Conservation (phyloP, 2,113 vertebrate species). For the Bubo blakistoni region DNA sequence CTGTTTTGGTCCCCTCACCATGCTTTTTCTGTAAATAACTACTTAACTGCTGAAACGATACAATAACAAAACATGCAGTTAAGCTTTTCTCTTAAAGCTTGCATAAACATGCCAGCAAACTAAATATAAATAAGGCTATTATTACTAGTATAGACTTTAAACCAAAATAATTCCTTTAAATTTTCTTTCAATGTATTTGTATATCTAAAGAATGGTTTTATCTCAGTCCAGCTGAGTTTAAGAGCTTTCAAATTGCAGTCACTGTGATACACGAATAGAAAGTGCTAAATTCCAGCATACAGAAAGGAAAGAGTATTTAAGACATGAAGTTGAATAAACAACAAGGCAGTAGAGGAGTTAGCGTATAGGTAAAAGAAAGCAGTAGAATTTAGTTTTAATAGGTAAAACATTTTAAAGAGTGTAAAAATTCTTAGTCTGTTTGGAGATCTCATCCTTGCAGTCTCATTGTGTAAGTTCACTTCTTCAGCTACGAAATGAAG, state of each 20-base stretch:
- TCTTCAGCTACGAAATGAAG: not conserved
- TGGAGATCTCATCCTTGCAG: not conserved
- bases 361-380: fast-evolving
- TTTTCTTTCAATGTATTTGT: not conserved
- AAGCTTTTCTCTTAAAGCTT: not conserved
- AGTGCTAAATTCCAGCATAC: not conserved
- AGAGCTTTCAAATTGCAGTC: not conserved
- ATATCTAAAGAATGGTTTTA: not conserved
- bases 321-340: not conserved
- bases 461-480: not conserved
- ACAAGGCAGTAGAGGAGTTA: not conserved
- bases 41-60: not conserved
- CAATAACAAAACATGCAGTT: not conserved
- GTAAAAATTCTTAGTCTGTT: not conserved
- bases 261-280: fast-evolving
- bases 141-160: not conserved
- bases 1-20: not conserved
- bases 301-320: not conserved
- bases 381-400: not conserved
- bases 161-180: not conserved
- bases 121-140: not conserved
- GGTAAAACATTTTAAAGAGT: not conserved
- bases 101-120: not conserved
- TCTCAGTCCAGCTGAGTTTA: not conserved
- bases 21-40: not conserved